phyloP scores from a whole-genome alignment of 2,888 invertebrate species.

The Hirtodrosophila confusa region DNA sequence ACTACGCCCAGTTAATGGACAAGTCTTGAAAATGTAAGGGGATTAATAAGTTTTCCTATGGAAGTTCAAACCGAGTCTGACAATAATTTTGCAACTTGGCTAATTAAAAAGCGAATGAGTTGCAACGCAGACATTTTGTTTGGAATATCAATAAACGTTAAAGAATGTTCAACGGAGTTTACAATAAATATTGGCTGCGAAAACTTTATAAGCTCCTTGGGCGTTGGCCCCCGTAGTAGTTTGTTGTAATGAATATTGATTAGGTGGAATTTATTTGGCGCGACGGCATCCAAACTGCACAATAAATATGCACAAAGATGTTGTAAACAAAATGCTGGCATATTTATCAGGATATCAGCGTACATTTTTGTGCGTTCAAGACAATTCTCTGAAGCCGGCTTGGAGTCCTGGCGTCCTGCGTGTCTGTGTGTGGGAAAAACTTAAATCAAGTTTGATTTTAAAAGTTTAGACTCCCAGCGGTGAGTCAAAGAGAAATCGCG shows the following conservation, averaged over 20 bases:
- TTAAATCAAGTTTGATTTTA: conserved; percentile 73
- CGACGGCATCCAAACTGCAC: conserved; percentile 27
- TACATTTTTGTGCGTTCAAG: conserved; percentile 8
- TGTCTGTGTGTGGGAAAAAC: conserved; percentile 41
- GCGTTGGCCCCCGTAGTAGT: conserved; percentile 4
- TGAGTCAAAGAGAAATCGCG: conserved; percentile 50
- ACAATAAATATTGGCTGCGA: conserved; percentile 23
- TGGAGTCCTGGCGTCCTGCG: conserved; percentile 1
- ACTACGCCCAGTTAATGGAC: not conserved
- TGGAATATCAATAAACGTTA: conserved; percentile 35
- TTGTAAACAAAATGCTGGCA: conserved; percentile 56
- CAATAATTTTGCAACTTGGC: conserved; percentile 28
- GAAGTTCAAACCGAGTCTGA: not conserved
- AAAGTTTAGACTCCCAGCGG: conserved; percentile 61
- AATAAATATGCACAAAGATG: conserved; percentile 44
- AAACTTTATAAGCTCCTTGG: conserved; percentile 25
- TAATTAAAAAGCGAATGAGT: conserved; percentile 41
- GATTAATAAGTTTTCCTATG: not conserved
- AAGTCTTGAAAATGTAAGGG: not conserved
- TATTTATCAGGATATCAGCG: conserved; percentile 55
- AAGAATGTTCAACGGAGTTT: conserved; percentile 37
- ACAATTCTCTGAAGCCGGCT: conserved; percentile 6
- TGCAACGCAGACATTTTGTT: conserved; percentile 4
- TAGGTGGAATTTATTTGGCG: conserved; percentile 44
- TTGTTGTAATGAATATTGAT: conserved; percentile 73